A percentile compares a stretch with the other conserved stretches of the same genome.
Conservation (phyloP, 2,888 invertebrate genomes). For the Sphaeridia pumilis region DNA sequence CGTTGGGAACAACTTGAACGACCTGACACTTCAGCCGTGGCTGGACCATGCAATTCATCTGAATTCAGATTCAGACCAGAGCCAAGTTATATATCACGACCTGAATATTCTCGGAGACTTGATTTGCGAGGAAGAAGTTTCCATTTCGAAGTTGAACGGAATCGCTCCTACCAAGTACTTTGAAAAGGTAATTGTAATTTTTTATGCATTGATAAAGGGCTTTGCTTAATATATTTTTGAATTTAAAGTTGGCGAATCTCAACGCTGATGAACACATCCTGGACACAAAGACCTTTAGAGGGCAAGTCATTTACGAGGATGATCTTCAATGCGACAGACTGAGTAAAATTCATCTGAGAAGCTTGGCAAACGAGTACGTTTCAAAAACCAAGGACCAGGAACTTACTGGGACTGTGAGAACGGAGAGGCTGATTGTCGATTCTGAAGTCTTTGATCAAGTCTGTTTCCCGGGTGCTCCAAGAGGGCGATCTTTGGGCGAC, state of each 20-base stretch:
- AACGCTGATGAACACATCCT: conserved; percentile 6
- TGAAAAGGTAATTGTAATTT: conserved; percentile 15
- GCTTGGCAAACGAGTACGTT: conserved; percentile 19
- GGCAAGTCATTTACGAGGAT: conserved; percentile 10
- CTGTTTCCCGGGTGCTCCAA: too few species aligned
- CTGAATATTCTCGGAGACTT: conserved; percentile 13
- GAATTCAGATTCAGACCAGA: too few species aligned
- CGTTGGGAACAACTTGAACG: too few species aligned
- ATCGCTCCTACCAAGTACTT: conserved; percentile 19
- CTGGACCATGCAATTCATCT: too few species aligned
- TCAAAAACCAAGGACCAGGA: conserved; percentile 24
- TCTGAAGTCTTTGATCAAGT: neutral
- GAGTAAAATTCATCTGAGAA: conserved; percentile 17
- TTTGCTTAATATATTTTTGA: neutral
- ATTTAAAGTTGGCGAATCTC: conserved; percentile 18
- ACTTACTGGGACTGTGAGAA: conserved; percentile 18
- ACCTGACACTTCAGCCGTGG: neutral
- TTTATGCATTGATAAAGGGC: neutral
- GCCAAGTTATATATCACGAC: too few species aligned
- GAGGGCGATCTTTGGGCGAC: too few species aligned
- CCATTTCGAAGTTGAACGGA: conserved; percentile 11
- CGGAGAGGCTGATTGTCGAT: neutral
- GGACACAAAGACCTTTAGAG: conserved; percentile 20
- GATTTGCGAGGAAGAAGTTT: conserved; percentile 8
- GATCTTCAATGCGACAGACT: conserved; percentile 17